Evolutionary conservation across 2,797 vertebrate species (phyloP), one percentile per base, ranked within the genome.

Genomic region (Lindbergichthys nudifrons): DNA sequence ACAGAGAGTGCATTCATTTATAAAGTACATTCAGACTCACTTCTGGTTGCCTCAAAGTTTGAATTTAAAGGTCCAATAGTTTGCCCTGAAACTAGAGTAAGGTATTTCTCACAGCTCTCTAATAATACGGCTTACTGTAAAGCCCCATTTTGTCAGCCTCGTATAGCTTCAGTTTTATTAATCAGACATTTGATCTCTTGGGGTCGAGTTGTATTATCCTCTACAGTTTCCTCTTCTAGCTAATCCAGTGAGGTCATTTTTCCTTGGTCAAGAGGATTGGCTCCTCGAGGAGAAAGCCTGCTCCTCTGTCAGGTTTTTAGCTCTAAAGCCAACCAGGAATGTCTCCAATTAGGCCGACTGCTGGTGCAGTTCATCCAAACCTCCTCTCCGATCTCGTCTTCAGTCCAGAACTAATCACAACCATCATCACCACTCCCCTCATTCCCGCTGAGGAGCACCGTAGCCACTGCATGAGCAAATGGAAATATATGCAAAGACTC

Each of bases 401-500:
- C 75, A 63, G 65, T 88, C 83, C 91, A 89, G 86, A 84, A 81
- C 87, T 92, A 93, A 93, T 93, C 86, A 83, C 78, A 88, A 84
- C 83, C 89, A 93, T 91, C 82, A 85, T 82, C 85, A 74, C 74
- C 47, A 30, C 79, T 77, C 77, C 63, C 58, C 74, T 81, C 86
- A 61, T 81, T 76, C 57, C 76, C 21, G 23, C 71, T 57, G 68
- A 82, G 83, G 68, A 82, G 83, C 70, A 15, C 53, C 7, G 11
- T 53, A 77, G 87, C 79, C 64, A 43, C 71, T 67, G 61, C 65
- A 88, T 84, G 86, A 88, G 84, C 63, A 62, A 87, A 88, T 85
- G 85, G 83, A 88, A 90, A 88, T 87, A 73, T 70, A 77, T 65
- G 75, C 77, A 89, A 75, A 84, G 77, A 77, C 63, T 67, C 51